Base-by-base conservation (phyloP, 2,797 vertebrate species). In the Amblyraja radiata region DNA sequence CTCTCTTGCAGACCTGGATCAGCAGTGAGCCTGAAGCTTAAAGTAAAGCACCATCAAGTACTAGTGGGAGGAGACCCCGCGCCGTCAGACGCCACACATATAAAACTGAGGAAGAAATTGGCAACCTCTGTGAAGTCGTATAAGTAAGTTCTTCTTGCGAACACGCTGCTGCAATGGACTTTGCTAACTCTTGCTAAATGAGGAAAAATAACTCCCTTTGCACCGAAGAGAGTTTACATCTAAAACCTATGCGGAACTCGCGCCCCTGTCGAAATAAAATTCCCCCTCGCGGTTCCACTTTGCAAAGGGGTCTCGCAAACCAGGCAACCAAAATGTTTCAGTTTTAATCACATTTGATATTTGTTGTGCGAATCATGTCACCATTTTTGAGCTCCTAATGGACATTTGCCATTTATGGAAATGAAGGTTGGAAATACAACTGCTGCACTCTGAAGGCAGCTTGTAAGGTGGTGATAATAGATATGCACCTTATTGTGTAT, bases 1-100 rank as follows among this genome's bases (percentile, higher is more conserved):
- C 74, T 46, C 90, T 68, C 32, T 74, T 74, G 14, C 68, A 74
- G 90, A 68, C 18, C 68, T 91, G 90, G 90, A 28, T 91, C 90
- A 91, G 90, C 21, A 91, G 28, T 91, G 71, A 91, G 71, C 68
- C 90, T 91, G 65, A 46, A 91, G 71, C 68, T 73, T 74, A 74
- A 91, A 91, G 90, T 91, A 23, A 91, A 65, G 71, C 65, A 91
- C 90, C 90, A 91, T 91, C 90, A 91, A 32, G 71, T 68, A 36
- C 65, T 71, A 13, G 90, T 91, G 90, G 90, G 90, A 91, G 90
- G 90, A 54, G 90, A 91, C 21, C 32, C 13, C 11, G 68, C 71
- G 68, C 28, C 90, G 39, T 91, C 32, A 91, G 88, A 23, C 65
- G 88, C 71, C 68, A 74, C 65, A 91, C 21, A 71, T n/a, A 88